Percentiles rank a stretch among this genome's conserved stretches.
Conservation (phyloP, 2,797 vertebrate genomes). For the Xenops minutus region DNA sequence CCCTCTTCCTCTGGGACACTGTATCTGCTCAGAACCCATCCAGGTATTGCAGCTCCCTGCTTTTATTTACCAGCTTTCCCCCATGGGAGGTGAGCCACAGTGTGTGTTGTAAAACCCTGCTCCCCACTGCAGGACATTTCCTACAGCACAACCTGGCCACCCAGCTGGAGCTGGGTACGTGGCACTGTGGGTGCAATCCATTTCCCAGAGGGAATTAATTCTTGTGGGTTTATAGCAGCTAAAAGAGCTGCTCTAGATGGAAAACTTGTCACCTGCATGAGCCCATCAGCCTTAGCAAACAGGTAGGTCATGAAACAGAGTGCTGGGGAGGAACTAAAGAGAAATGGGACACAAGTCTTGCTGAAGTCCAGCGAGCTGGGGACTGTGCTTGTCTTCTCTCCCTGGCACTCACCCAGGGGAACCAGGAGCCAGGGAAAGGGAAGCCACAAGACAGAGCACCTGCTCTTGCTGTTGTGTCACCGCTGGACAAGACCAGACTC, state of each 20-base stretch:
- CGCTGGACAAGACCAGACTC: rapidly evolving
- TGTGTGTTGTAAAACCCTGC: background rate
- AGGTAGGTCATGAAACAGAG: background rate
- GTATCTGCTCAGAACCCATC: background rate
- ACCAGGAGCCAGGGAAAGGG: background rate
- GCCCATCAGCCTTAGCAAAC: background rate
- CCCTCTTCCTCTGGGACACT: background rate
- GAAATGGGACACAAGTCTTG: background rate
- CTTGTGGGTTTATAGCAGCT: background rate
- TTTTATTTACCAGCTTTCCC: background rate
- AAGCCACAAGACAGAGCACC: background rate
- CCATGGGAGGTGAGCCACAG: rapidly evolving
- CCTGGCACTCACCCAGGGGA: background rate
- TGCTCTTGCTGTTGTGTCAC: background rate
- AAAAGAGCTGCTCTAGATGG: background rate
- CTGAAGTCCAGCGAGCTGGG: background rate
- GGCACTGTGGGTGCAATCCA: background rate
- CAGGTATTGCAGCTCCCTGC: background rate
- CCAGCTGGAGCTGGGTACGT: background rate
- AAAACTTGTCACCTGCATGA: background rate
- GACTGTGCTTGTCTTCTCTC: rapidly evolving
- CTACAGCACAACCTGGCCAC: rapidly evolving
- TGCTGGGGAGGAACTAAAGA: background rate
- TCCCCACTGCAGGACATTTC: rapidly evolving
- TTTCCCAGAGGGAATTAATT: background rate